These are phyloP conservation scores for Amazona ochrocephala DNA, from an alignment of 2,797 vertebrate species.

Conservation along the genomic window DNA sequence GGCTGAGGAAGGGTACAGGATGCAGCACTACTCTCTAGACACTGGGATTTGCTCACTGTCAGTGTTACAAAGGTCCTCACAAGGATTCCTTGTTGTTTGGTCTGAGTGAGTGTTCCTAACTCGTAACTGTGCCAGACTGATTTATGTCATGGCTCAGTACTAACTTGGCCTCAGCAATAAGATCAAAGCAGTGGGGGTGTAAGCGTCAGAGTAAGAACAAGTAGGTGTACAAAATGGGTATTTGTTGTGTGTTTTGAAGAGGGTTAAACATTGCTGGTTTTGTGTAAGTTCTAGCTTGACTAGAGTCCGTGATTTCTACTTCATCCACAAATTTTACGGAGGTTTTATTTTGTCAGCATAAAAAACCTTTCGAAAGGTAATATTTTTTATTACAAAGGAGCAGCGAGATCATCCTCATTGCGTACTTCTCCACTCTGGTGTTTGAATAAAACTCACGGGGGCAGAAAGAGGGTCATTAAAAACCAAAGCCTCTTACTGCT, in stretches of 20 bases:
- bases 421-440: background rate
- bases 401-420: background rate
- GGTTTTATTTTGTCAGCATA: background rate
- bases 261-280: background rate
- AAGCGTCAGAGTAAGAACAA: background rate
- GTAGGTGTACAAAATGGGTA: background rate
- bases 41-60: background rate
- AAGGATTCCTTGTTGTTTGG: background rate
- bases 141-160: background rate
- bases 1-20: background rate
- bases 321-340: background rate
- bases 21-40: rapidly evolving
- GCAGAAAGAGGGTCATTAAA: background rate
- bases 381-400: background rate
- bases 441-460: background rate
- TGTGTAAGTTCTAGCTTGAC: background rate
- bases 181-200: background rate
- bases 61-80: background rate
- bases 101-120: background rate
- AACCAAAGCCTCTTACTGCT: background rate
- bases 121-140: background rate
- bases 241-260: background rate
- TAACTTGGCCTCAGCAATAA: background rate
- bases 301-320: background rate
- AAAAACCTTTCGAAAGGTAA: background rate